These are phyloP conservation scores for Ernsta delagoae DNA, from an alignment of 2,888 invertebrate species.

Conservation along the genomic window DNA sequence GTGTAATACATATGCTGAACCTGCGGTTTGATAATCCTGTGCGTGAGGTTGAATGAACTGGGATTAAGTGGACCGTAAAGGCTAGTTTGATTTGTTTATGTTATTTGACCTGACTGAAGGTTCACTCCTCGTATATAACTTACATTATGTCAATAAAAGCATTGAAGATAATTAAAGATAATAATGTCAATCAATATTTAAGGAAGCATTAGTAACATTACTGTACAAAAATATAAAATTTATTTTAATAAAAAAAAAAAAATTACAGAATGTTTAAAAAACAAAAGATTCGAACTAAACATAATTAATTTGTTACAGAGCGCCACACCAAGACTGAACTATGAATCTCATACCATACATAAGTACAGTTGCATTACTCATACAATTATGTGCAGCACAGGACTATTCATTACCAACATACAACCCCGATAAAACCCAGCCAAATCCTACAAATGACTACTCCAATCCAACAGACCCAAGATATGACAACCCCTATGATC, in stretches of 20 bases:
- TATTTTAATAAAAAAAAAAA: no score
- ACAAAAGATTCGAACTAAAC: no score
- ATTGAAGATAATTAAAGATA: no score
- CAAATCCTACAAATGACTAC: conserved; percentile 72
- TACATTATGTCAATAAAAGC: no score
- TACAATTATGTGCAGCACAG: conserved; percentile 62
- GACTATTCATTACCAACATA: conserved; percentile 71
- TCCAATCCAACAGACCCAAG: conserved; percentile 57
- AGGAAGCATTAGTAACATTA: no score
- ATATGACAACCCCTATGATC: conserved; percentile 74
- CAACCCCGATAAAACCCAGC: conserved; percentile 60
- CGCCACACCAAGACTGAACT: conserved; percentile 63
- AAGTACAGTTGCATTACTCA: conserved; percentile 52
- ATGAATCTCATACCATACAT: conserved; percentile 71
- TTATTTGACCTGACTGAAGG: conserved; percentile 14
- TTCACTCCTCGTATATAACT: neutral
- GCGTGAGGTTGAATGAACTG: conserved; percentile 27
- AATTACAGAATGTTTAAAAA: no score
- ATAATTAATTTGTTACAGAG: conserved; percentile 56
- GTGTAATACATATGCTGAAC: conserved; percentile 23
- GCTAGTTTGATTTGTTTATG: conserved; percentile 18
- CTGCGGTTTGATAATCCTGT: conserved; percentile 23
- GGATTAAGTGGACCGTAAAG: conserved; percentile 22
- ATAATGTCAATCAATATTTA: no score
- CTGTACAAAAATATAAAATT: no score